A percentile compares a stretch with the other conserved stretches of the same genome.
Evolutionary conservation across 1,140 invertebrate genomes (phyloP).

Genomic region (Eupeodes corollae): DNA sequence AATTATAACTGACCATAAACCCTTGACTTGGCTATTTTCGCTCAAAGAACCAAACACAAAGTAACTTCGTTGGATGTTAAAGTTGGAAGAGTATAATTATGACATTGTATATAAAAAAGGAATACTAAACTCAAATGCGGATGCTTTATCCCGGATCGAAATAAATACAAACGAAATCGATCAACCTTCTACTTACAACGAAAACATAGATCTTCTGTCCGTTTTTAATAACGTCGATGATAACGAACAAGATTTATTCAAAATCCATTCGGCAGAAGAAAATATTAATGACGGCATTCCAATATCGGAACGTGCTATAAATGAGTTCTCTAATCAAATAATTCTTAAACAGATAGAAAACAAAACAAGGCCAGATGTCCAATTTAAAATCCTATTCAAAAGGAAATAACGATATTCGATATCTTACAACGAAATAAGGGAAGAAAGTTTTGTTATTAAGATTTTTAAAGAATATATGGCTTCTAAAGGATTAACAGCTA

Average conservation of each 20-base stretch:
- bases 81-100: conserved; percentile 19
- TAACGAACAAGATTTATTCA: too few species aligned
- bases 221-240: too few species aligned
- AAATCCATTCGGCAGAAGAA: conserved; percentile 1
- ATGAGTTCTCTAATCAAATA: conserved; percentile 2
- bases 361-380: background rate
- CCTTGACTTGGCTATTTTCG: too few species aligned
- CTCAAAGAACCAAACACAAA: conserved; percentile 27
- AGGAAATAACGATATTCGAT: too few species aligned
- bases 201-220: background rate
- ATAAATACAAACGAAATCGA: background rate
- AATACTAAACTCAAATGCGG: conserved; percentile 23
- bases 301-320: conserved; percentile 8
- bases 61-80: conserved; percentile 16
- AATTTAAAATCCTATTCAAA: too few species aligned
- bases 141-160: conserved; percentile 16
- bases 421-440: too few species aligned
- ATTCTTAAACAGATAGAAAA: conserved; percentile 9
- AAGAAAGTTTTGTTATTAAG: conserved; percentile 5
- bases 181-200: background rate
- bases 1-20: conserved; percentile 6
- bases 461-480: conserved; percentile 14
- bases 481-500: conserved; percentile 6
- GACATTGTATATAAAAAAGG: conserved; percentile 37
- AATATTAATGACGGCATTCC: conserved; percentile 6